Evolutionary conservation across 2,797 vertebrate genomes (phyloP).

Genomic region (Remorina albescens): DNA sequence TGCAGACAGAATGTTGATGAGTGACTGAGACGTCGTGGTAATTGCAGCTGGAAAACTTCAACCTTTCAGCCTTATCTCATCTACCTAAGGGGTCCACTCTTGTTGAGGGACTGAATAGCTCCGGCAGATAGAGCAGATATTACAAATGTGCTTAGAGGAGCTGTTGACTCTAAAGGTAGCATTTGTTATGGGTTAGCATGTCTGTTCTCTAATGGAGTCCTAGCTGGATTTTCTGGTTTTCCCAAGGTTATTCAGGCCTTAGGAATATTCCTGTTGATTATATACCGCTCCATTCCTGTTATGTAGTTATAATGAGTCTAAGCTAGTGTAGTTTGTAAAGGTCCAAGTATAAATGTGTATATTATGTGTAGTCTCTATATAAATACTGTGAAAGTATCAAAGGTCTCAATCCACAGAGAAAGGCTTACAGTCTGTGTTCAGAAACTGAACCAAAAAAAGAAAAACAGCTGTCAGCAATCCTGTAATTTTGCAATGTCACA

Average conservation of each 20-base stretch:
- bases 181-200: neutral
- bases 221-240: constrained; percentile 23
- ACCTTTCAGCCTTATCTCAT: constrained; percentile 54
- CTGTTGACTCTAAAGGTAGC: neutral
- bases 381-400: no score
- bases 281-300: neutral
- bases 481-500: no score
- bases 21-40: constrained; percentile 36
- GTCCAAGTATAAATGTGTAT: no score
- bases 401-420: no score
- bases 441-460: no score
- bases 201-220: neutral
- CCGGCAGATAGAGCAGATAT: constrained; percentile 5
- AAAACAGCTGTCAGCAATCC: no score
- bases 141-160: neutral
- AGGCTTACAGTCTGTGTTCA: no score
- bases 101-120: constrained; percentile 9
- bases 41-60: constrained; percentile 35
- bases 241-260: neutral
- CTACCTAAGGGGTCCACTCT: constrained; percentile 34
- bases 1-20: constrained; percentile 55
- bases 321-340: neutral
- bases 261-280: neutral
- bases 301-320: neutral
- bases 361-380: no score